Percentiles rank a stretch among this genome's conserved stretches.
These are phyloP conservation scores for Dicrurus megarhynchus DNA, from an alignment of 2,113 vertebrate species.

Conservation along the genomic window DNA sequence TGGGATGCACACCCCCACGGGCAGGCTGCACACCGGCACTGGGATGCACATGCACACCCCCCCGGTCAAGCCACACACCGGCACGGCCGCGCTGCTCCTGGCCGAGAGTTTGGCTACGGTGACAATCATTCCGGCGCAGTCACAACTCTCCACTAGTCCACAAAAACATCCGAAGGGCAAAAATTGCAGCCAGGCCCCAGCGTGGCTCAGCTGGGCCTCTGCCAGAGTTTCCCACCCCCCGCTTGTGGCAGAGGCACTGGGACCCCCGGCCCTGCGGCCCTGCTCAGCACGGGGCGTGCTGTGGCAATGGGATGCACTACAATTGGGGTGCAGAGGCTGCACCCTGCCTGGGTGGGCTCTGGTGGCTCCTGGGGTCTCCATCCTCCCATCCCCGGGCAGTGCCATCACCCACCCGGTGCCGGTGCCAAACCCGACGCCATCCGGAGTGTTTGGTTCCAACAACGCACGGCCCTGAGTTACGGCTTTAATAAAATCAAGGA, in stretches of 20 bases:
- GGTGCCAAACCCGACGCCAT: neutral
- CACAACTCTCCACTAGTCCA: neutral
- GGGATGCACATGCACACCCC: neutral
- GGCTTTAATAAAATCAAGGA: conserved; percentile 36
- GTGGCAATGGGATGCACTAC: fast-evolving
- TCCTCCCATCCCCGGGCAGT: no score
- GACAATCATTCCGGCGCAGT: neutral
- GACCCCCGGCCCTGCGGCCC: fast-evolving
- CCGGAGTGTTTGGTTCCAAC: neutral
- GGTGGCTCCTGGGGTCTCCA: neutral
- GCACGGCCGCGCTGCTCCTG: fast-evolving
- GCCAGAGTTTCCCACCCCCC: neutral
- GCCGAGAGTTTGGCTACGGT: neutral
- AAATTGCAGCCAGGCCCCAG: neutral
- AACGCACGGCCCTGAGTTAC: neutral
- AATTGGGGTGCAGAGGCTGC: neutral
- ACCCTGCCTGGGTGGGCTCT: fast-evolving
- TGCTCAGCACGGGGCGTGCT: fast-evolving
- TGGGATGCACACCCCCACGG: no score
- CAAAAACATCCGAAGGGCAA: conserved; percentile 43
- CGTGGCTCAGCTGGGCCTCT: neutral
- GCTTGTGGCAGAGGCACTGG: fast-evolving
- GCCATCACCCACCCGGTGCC: neutral
- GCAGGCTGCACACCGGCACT: neutral
- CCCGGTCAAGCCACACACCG: fast-evolving